Base-by-base conservation (phyloP, 1,140 invertebrate species). In the Drosophila sulfurigaster region DNA sequence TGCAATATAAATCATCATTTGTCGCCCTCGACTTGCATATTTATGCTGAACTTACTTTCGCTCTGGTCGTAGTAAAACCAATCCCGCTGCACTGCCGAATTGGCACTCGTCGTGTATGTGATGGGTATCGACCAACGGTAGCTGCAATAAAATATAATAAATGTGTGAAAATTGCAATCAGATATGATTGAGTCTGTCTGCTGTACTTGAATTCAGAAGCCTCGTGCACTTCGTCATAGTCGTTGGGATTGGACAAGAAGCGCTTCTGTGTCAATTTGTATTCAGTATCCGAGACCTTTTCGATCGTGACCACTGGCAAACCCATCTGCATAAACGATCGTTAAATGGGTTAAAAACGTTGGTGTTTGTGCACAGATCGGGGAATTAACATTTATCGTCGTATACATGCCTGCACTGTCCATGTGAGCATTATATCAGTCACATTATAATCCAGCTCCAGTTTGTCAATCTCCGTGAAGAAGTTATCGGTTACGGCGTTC, bases 71-170 rank as follows among this genome's bases (percentile, higher is more conserved):
- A 64, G 43, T 91, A 82, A 81, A 92, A 95, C 92, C 62, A 93
- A 82, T 6, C 93, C 75, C 88, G 81, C 30, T 79, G 76, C 58
- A 89, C 89, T 28, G 10, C 43, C 30, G 62, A 3, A 11, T 82
- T 82, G 1, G 89, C 75, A 70, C 94, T 95, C 1, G 96, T 96
- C 38, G 95, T 94, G 75, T 96, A 97, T 1, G 96, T 96, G 16
- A 98, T 94, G 28, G 97, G 96, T 52, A 98, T 94, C 63, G 95
- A 96, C 97, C 97, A 98, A 79, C 95, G 95, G 82, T 96, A 96
- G 74, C 95, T 96, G 75, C 68, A 94, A 93, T 81, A 75, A 57
- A 43, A 49, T 46, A 58, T 78, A 81, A 88, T 82, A 77, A 78
- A 77, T 87, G 75, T 87, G 82, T 65, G 79, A 80, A 82, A 73